phyloP scores from a whole-genome alignment of 1,140 invertebrate genomes.

The Spodoptera frugiperda region DNA sequence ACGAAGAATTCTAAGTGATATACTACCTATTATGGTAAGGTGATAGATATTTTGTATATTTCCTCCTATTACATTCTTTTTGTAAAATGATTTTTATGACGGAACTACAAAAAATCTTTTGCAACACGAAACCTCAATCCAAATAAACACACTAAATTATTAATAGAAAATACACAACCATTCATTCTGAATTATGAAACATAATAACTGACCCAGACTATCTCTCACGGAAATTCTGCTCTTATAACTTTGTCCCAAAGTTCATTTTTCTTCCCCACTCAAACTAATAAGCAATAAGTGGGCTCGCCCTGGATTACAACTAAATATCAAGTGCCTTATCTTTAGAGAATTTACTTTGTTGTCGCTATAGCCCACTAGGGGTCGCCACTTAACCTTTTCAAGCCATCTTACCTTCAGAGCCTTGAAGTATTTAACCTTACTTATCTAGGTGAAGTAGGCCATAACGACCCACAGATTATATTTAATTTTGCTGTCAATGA shows the following conservation, averaged over 20 bases:
- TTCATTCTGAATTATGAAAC: slow-evolving; percentile 6
- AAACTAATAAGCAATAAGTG: slow-evolving; percentile 40
- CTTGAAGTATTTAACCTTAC: slow-evolving; percentile 25
- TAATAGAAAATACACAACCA: slow-evolving; percentile 1
- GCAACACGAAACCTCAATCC: neutral
- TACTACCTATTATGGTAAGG: slow-evolving; percentile 34
- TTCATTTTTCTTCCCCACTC: neutral
- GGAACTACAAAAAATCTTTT: neutral
- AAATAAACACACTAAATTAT: neutral
- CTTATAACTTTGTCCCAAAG: neutral
- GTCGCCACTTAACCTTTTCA: slow-evolving; percentile 37
- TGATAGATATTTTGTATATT: slow-evolving; percentile 22
- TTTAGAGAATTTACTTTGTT: slow-evolving; percentile 45
- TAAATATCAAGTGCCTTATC: slow-evolving; percentile 46
- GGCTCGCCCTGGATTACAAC: slow-evolving; percentile 30
- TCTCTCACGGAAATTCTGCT: neutral
- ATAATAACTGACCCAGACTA: slow-evolving; percentile 8
- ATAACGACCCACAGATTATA: slow-evolving; percentile 19
- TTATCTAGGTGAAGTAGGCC: slow-evolving; percentile 15
- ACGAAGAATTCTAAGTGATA: slow-evolving; percentile 41
- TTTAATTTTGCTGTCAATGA: slow-evolving; percentile 30
- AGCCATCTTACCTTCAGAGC: slow-evolving; percentile 18
- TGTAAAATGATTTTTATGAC: neutral
- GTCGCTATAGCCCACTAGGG: slow-evolving; percentile 29
- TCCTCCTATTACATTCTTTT: neutral